These are phyloP conservation scores for Neuroscelio doddi DNA, from an alignment of 2,888 invertebrate genomes.

Conservation along the genomic window DNA sequence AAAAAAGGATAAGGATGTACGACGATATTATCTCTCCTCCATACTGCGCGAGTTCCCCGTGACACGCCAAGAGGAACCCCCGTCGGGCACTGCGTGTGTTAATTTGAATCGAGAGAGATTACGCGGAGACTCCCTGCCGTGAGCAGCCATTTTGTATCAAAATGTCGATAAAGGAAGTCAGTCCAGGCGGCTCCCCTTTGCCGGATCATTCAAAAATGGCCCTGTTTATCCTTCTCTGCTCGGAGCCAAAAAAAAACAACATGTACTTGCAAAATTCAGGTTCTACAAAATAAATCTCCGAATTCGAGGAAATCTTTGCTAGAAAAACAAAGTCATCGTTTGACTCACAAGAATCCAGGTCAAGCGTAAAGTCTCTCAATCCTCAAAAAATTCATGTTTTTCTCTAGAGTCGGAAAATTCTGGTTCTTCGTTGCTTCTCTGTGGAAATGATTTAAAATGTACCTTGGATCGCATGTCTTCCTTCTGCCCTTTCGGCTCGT, in stretches of 20 bases:
- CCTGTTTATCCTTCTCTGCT: conserved; percentile 19
- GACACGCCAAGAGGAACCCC: conserved; percentile 57
- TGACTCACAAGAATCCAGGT: not conserved
- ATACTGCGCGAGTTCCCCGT: conserved; percentile 60
- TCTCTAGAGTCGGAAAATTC: conserved; percentile 6
- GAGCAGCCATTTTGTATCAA: conserved; percentile 72
- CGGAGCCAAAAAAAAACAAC: not conserved
- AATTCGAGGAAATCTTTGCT: not conserved
- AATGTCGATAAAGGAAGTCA: conserved; percentile 71
- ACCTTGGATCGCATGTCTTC: not conserved
- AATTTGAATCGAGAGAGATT: conserved; percentile 78
- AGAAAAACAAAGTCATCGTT: too few species aligned
- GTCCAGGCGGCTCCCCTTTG: conserved; percentile 46
- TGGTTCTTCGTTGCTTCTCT: not conserved
- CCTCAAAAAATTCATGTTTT: not conserved
- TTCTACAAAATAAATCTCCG: not conserved
- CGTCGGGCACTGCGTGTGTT: conserved; percentile 73
- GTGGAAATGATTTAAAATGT: not conserved
- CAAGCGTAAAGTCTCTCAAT: too few species aligned
- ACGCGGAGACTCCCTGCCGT: conserved; percentile 72
- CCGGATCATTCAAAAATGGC: conserved; percentile 44
- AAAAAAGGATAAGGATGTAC: conserved; percentile 54
- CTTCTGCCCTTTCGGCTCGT: not conserved
- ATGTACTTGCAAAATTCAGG: conserved; percentile 1
- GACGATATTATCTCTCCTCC: conserved; percentile 67